Conservation (phyloP, 2,797 vertebrate genomes). For the Rhynchotus rufescens region DNA sequence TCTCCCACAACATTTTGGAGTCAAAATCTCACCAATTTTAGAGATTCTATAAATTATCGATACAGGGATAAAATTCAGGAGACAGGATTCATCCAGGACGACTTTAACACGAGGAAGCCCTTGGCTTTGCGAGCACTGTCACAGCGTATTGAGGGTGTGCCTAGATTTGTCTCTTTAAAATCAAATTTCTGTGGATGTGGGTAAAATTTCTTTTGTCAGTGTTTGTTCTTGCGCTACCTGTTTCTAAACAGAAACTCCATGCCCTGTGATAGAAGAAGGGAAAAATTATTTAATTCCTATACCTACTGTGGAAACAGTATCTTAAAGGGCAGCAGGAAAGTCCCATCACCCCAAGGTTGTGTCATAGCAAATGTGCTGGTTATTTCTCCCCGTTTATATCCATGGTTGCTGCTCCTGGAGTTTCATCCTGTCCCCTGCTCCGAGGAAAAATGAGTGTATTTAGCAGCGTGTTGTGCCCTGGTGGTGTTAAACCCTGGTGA, state of each 20-base stretch:
- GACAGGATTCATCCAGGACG: background rate
- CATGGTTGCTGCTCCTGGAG: background rate
- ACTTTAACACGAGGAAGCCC: background rate
- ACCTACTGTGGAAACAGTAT: conserved; percentile 1
- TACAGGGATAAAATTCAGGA: background rate
- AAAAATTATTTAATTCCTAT: conserved; percentile 19
- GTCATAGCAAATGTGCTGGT: background rate
- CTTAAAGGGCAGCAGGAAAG: background rate
- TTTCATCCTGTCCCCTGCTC: background rate
- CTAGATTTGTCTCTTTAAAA: conserved; percentile 11
- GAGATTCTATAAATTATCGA: background rate
- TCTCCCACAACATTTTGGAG: background rate
- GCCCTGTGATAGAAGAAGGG: conserved; percentile 20
- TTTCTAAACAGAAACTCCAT: conserved; percentile 41
- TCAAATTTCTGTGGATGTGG: background rate
- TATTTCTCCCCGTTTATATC: background rate
- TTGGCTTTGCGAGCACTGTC: background rate
- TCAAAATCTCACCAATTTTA: background rate
- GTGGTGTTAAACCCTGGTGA: background rate
- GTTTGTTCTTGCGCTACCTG: conserved; percentile 7
- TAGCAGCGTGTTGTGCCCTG: background rate
- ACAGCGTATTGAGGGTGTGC: background rate
- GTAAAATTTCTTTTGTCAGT: conserved; percentile 25
- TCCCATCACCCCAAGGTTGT: background rate
- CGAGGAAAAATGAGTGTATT: background rate